Percentiles rank a stretch among this genome's conserved stretches.
These are phyloP conservation scores for Coregonus suidteri DNA, from an alignment of 2,797 vertebrate species.

Conservation along the genomic window DNA sequence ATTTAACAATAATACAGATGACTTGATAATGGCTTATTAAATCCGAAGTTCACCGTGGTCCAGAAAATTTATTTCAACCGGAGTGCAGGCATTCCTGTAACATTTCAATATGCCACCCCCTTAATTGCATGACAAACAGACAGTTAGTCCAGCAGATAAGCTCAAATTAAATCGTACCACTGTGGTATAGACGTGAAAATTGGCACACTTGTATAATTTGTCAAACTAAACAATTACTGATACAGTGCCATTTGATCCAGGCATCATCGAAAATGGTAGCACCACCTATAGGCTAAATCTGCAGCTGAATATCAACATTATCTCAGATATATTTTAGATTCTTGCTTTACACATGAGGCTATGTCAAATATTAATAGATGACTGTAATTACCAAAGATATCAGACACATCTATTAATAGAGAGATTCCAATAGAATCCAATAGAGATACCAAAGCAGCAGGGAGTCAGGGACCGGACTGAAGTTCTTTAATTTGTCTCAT, in stretches of 20 bases:
- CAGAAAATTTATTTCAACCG: constrained; percentile 64
- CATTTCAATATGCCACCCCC: constrained; percentile 58
- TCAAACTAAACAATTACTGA: background rate
- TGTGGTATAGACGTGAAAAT: background rate
- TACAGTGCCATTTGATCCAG: background rate
- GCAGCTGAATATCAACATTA: too few relatives aligned
- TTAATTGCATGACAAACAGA: constrained; percentile 60
- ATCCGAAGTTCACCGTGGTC: constrained; percentile 65
- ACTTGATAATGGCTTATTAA: constrained; percentile 72
- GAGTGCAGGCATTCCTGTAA: constrained; percentile 49
- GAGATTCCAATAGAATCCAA: too few relatives aligned
- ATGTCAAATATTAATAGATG: constrained; percentile 4
- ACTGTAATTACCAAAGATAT: too few relatives aligned
- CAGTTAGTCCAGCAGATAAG: constrained; percentile 29
- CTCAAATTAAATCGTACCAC: constrained; percentile 25
- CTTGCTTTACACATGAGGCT: background rate
- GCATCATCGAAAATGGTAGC: background rate
- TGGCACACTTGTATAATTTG: background rate
- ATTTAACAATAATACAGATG: constrained; percentile 73
- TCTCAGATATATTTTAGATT: background rate
- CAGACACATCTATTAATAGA: too few relatives aligned
- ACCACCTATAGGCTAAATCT: background rate
- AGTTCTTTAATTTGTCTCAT: constrained; percentile 4
- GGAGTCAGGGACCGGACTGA: background rate
- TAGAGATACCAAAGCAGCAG: background rate